Base-by-base conservation (phyloP, 2,888 invertebrate genomes). In the Encarsia formosa region DNA sequence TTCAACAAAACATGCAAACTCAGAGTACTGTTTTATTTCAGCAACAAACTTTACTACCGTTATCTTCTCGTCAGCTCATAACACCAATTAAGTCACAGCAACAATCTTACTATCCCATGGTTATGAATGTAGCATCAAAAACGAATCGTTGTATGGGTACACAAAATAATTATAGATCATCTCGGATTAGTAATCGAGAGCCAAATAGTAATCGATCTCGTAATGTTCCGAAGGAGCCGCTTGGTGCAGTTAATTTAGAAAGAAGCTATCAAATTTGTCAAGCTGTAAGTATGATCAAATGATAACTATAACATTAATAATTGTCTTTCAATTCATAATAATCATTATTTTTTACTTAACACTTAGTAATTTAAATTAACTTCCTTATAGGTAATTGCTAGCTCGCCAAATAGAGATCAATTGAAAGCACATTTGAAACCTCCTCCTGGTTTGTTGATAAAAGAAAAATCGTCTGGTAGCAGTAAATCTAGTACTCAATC, bases 211-310 rank as follows among this genome's bases (percentile, higher is more conserved):
- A 71, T 11, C 63, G 73, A 44, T 68, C 71, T 22, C 66, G 73
- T 41, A 81, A 79, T 60, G 79, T 82, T 6, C 87, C 85, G 65
- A 87, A 87, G 71, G 84, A 90, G 55, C 91, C 92, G 1, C 92
- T 91, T 0, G 92, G 92, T 2, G 90, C 90, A 4, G 91, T 95
- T 29, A 95, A 96, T 76, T 77, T 95, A 48, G 94, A 95, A 71
- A 82, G 96, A 50, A 95, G 95, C 70, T 92, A 94, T 75, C 94
- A 95, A 77, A 96, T 96, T 64, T 91, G 91, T 66, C 89, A 88
- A 74, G 89, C 89, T 37, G 89, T 89, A 63, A 65, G 64, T 56
- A 37, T 19, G 18, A 35, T 35, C 3, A 4, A 35, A 4, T 5
- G 15, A 15, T 13, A 34, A 13, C 11, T 13, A 34, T 34, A n/a